Evolutionary conservation across 2,797 vertebrate genomes (phyloP).

Genomic region (Ctenopoma multispine): DNA sequence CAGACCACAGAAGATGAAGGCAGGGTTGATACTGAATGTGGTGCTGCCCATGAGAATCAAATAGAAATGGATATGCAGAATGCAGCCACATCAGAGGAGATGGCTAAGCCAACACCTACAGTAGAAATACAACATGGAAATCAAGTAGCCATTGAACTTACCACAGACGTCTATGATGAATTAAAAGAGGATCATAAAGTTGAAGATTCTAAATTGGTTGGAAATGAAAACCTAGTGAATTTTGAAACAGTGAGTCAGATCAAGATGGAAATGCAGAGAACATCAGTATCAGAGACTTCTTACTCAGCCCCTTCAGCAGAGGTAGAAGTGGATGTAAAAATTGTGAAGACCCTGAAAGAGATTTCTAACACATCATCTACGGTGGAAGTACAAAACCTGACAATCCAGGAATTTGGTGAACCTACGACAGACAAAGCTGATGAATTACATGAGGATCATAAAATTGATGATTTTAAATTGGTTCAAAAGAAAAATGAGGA

Average conservation of each 20-base stretch:
- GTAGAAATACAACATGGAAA: constrained; percentile 10
- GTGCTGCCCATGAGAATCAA: constrained; percentile 19
- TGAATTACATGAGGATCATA: too few species aligned
- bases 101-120: not conserved
- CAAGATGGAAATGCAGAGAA: constrained; percentile 11
- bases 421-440: not conserved
- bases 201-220: too few species aligned
- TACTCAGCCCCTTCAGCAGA: not conserved
- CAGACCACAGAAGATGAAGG: constrained; percentile 10
- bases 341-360: constrained; percentile 8
- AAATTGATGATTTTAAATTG: too few species aligned
- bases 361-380: constrained; percentile 3
- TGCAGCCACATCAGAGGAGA: constrained; percentile 16
- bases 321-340: constrained; percentile 15
- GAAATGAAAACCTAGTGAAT: too few species aligned
- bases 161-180: not conserved
- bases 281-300: constrained; percentile 23
- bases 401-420: constrained; percentile 14
- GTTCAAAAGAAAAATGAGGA: constrained; percentile 13
- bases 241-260: constrained; percentile 13
- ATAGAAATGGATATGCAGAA: constrained; percentile 22
- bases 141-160: constrained; percentile 22
- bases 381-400: constrained; percentile 22
- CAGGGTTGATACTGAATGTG: constrained; percentile 10
- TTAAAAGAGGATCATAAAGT: too few species aligned